These are phyloP conservation scores for Drosophila sulfurigaster DNA, from an alignment of 1,140 invertebrate species.

Conservation along the genomic window DNA sequence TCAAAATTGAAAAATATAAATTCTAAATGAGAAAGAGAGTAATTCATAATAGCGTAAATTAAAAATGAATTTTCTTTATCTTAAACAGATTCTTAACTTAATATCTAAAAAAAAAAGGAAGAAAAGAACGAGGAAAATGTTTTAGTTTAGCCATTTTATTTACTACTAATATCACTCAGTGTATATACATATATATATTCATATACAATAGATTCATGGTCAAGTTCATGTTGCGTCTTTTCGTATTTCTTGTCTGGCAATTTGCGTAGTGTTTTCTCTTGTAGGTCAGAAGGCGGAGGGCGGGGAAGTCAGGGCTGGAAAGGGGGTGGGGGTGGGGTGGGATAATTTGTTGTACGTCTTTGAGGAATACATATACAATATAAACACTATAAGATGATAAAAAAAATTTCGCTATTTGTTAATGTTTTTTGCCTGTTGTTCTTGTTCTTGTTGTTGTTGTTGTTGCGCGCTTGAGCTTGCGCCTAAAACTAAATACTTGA, in stretches of 20 bases:
- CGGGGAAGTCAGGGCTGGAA: not conserved
- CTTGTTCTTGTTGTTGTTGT: slow-evolving; percentile 47
- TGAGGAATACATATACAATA: slow-evolving; percentile 62
- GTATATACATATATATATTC: slow-evolving; percentile 72
- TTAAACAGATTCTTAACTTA: too few species aligned
- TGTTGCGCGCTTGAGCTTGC: slow-evolving; percentile 42
- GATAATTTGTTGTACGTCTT: slow-evolving; percentile 21
- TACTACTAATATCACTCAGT: slow-evolving; percentile 83
- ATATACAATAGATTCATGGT: slow-evolving; percentile 71
- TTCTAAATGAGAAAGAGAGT: too few species aligned
- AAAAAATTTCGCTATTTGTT: slow-evolving; percentile 65
- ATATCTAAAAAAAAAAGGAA: not conserved
- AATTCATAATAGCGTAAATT: too few species aligned
- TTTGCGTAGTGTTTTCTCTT: slow-evolving; percentile 34
- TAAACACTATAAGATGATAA: slow-evolving; percentile 80
- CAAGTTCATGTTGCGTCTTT: slow-evolving; percentile 47
- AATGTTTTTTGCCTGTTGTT: slow-evolving; percentile 43
- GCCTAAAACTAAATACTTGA: slow-evolving; percentile 79
- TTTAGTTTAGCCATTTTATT: slow-evolving; percentile 83
- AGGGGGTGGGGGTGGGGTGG: not conserved
- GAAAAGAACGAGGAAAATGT: not conserved
- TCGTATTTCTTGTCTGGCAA: slow-evolving; percentile 52
- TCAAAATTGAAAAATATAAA: too few species aligned
- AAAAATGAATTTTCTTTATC: too few species aligned
- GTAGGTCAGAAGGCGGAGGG: not conserved